A percentile compares a stretch with the other conserved stretches of the same genome.
Evolutionary conservation across 1,140 invertebrate species (phyloP).

Genomic region (Tachypleus tridentatus): DNA sequence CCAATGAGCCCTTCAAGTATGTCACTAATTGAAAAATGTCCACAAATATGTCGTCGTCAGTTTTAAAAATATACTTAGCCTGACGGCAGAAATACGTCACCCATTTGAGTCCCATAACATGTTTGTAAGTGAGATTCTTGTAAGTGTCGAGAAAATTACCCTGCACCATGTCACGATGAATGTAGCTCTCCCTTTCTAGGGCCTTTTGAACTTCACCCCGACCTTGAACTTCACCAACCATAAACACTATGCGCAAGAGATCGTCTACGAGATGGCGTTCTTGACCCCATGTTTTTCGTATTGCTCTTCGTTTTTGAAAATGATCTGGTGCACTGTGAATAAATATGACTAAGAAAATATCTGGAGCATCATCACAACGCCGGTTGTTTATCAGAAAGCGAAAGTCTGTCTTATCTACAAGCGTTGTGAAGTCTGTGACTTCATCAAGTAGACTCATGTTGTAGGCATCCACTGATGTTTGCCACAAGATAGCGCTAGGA

Average conservation of each 20-base stretch:
- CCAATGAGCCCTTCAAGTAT: conserved; percentile 39
- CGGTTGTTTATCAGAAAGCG: conserved; percentile 21
- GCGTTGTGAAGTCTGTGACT: conserved; percentile 13
- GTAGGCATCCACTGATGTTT: neutral
- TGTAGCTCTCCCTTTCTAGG: conserved; percentile 25
- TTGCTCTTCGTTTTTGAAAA: conserved; percentile 31
- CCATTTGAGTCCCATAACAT: conserved; percentile 76
- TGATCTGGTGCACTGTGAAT: conserved; percentile 35
- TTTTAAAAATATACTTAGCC: conserved; percentile 59
- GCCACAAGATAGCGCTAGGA: too few species aligned
- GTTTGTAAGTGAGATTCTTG: conserved; percentile 70
- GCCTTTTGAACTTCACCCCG: conserved; percentile 7
- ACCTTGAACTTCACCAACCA: conserved; percentile 47
- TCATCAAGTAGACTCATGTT: conserved; percentile 14
- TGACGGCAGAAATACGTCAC: conserved; percentile 47
- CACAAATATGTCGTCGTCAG: conserved; percentile 67
- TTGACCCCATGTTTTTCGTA: conserved; percentile 51
- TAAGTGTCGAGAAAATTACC: conserved; percentile 65
- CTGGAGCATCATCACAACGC: conserved; percentile 13
- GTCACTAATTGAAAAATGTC: conserved; percentile 50
- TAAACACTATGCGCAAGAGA: conserved; percentile 41
- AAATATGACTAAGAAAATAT: conserved; percentile 25
- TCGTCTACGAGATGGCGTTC: conserved; percentile 33
- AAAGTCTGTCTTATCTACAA: conserved; percentile 23
- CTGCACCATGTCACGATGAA: conserved; percentile 32